A percentile compares a stretch with the other conserved stretches of the same genome.
Conservation (phyloP, 1,140 invertebrate species). For the Drosophila tani region DNA sequence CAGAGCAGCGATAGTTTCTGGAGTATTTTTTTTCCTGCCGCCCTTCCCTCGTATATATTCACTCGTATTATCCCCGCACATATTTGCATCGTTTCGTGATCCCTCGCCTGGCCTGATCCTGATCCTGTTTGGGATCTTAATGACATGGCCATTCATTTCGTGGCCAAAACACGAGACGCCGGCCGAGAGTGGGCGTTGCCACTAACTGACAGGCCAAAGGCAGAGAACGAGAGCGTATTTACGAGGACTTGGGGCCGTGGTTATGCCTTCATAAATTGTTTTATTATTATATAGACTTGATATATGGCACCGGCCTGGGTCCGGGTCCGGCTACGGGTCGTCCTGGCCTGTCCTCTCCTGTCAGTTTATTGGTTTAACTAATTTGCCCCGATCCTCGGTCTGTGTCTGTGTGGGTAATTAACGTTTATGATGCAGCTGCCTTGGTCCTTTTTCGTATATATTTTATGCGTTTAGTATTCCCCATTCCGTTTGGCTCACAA, state of each 20-base stretch:
- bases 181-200: constrained; percentile 68
- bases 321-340: not conserved
- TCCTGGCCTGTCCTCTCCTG: constrained; percentile 46
- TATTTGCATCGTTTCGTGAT: not conserved
- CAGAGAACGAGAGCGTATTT: constrained; percentile 24
- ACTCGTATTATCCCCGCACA: not conserved
- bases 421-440: constrained; percentile 76
- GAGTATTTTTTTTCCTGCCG: not conserved
- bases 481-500: constrained; percentile 27
- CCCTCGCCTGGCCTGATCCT: not conserved
- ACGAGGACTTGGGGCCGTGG: constrained; percentile 61
- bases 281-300: constrained; percentile 83
- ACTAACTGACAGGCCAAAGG: constrained; percentile 69
- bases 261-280: constrained; percentile 81
- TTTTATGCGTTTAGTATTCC: not conserved
- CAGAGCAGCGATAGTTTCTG: constrained; percentile 14
- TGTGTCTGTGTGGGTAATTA: constrained; percentile 61
- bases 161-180: constrained; percentile 52
- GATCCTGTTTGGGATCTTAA: constrained; percentile 46
- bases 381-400: constrained; percentile 50
- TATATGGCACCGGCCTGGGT: constrained; percentile 62
- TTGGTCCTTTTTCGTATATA: constrained; percentile 22
- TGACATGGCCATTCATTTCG: constrained; percentile 79
- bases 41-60: not conserved
- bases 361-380: constrained; percentile 84